A percentile compares a stretch with the other conserved stretches of the same genome.
phyloP scores from a whole-genome alignment of 2,888 invertebrate species.

The Balanococcus diminutus region DNA sequence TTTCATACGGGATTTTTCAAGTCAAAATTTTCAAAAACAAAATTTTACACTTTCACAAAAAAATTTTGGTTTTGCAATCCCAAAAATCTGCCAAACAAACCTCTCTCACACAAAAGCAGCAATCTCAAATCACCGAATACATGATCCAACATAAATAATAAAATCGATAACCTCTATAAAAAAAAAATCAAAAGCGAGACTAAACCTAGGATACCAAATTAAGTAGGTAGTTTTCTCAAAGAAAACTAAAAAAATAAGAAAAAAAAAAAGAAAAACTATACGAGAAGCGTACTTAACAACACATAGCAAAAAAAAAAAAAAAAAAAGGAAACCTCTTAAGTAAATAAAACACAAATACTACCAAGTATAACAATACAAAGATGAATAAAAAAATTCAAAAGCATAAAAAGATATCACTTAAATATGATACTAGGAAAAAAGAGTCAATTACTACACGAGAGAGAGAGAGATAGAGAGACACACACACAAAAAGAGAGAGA shows the following conservation, averaged over 20 bases:
- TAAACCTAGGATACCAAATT: neutral
- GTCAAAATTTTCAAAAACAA: neutral
- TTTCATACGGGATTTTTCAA: too few relatives aligned
- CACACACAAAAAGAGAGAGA: neutral
- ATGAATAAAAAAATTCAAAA: neutral
- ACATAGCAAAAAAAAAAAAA: neutral
- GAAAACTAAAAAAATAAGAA: neutral
- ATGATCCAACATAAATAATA: neutral
- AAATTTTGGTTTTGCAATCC: too few relatives aligned
- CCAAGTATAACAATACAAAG: neutral
- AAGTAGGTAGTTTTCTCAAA: too few relatives aligned
- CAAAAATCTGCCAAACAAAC: too few relatives aligned
- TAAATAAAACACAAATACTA: neutral
- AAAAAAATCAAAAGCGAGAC: too few relatives aligned
- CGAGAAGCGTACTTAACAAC: conserved; percentile 20
- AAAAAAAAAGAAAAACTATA: neutral
- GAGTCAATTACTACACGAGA: neutral
- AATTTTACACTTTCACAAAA: too few relatives aligned
- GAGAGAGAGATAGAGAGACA: conserved; percentile 44
- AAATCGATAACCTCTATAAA: too few relatives aligned
- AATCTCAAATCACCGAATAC: neutral
- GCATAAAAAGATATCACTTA: conserved; percentile 25
- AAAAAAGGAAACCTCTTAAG: neutral
- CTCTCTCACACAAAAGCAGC: too few relatives aligned
- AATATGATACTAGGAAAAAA: neutral